phyloP scores from a whole-genome alignment of 2,888 invertebrate species.

The Apotomis turbidana region DNA sequence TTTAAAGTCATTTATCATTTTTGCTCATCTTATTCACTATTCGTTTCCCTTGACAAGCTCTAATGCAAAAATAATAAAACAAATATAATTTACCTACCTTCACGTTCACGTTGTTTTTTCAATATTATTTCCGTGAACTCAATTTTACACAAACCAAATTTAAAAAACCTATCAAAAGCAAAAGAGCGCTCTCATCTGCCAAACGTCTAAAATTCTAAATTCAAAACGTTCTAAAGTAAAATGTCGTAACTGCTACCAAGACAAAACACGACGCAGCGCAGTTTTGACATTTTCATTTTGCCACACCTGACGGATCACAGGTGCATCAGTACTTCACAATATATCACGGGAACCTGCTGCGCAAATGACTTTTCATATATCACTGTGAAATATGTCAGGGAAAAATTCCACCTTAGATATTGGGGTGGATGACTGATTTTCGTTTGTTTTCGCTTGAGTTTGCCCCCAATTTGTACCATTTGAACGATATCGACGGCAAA shows the following conservation, averaged over 20 bases:
- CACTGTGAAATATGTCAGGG: conserved; percentile 46
- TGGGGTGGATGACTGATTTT: conserved; percentile 15
- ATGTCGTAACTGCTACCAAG: background rate
- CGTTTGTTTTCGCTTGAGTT: conserved; percentile 5
- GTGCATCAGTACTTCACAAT: conserved; percentile 53
- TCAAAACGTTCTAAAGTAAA: background rate
- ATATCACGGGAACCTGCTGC: conserved; percentile 47
- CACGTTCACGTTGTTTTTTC: too few relatives aligned
- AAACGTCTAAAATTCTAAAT: conserved; percentile 14
- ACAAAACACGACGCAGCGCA: conserved; percentile 33
- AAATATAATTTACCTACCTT: too few relatives aligned
- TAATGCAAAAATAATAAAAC: too few relatives aligned
- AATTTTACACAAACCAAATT: too few relatives aligned
- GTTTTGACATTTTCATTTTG: conserved; percentile 60
- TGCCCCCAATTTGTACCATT: background rate
- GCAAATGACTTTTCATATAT: conserved; percentile 56
- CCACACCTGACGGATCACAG: conserved; percentile 56
- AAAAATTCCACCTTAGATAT: conserved; percentile 21
- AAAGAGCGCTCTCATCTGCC: background rate
- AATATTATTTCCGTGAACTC: too few relatives aligned
- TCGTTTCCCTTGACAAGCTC: too few relatives aligned
- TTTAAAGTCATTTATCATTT: too few relatives aligned
- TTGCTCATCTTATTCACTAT: too few relatives aligned
- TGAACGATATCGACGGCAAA: too few relatives aligned
- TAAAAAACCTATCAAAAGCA: background rate